Conservation (phyloP, 2,113 vertebrate species). For the Opisthocomus hoazin region DNA sequence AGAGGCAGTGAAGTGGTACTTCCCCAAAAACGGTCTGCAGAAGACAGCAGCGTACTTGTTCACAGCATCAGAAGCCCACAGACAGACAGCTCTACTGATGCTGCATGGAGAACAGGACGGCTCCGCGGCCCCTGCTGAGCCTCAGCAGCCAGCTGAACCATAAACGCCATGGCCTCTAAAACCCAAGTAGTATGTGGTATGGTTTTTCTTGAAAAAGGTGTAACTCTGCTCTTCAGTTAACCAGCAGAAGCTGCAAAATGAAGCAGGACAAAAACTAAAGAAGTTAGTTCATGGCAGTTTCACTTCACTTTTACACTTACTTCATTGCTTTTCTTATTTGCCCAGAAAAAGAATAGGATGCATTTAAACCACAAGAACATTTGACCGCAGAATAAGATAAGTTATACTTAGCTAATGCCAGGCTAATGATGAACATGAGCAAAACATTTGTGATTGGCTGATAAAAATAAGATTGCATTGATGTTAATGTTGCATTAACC, state of each 20-base stretch:
- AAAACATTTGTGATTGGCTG: conserved; percentile 36
- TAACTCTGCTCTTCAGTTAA: background rate
- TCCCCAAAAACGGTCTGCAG: background rate
- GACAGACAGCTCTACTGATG: accelerated
- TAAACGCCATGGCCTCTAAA: accelerated
- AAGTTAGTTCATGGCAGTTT: background rate
- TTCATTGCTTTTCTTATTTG: background rate
- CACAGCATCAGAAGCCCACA: accelerated
- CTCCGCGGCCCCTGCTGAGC: background rate
- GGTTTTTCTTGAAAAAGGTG: background rate
- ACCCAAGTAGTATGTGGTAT: background rate
- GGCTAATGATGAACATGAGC: background rate
- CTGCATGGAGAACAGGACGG: background rate
- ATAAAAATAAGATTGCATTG: conserved; percentile 27
- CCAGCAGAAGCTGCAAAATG: background rate
- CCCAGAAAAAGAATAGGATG: background rate
- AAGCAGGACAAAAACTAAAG: background rate
- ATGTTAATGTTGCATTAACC: conserved; percentile 48
- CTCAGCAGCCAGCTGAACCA: background rate
- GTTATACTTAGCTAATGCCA: background rate
- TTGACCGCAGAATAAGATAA: background rate
- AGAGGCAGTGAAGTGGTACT: background rate
- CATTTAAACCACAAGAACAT: background rate
- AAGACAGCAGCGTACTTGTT: background rate
- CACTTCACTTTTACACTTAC: background rate